A percentile compares a stretch with the other conserved stretches of the same genome.
Evolutionary conservation across 2,113 vertebrate species (phyloP).

Genomic region (Burhinus bistriatus): DNA sequence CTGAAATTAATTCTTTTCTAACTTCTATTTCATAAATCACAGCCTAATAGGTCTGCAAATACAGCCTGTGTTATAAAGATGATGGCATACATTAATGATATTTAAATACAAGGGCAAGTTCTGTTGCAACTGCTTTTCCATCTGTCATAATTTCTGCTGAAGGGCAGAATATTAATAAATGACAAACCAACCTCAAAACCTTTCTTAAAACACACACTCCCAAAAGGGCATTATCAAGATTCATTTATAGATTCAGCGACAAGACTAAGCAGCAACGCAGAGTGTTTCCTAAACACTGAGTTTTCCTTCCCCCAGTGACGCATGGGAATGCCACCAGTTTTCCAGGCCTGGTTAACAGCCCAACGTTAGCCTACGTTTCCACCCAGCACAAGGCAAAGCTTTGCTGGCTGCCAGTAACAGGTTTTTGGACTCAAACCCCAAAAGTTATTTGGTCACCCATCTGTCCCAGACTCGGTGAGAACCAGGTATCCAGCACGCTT

Average conservation of each 20-base stretch:
- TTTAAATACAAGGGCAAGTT: not conserved
- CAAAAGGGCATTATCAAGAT: not conserved
- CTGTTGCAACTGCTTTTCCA: not conserved
- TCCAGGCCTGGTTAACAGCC: not conserved
- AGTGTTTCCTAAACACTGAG: not conserved
- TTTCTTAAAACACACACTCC: not conserved
- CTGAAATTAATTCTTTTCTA: not conserved
- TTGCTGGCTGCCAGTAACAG: not conserved
- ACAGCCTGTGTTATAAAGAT: not conserved
- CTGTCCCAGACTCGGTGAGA: not conserved
- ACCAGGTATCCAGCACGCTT: not conserved
- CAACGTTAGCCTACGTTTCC: not conserved
- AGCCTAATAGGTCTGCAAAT: not conserved
- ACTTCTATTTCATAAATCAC: not conserved
- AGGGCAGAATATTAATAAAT: not conserved
- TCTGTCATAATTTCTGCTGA: not conserved
- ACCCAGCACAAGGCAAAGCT: fast-evolving
- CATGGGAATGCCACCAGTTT: too few species aligned
- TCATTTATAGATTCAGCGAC: not conserved
- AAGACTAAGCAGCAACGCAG: not conserved
- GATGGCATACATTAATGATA: not conserved
- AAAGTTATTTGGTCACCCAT: not conserved
- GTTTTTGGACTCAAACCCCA: not conserved
- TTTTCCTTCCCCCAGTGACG: not conserved
- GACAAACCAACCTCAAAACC: not conserved